phyloP scores from a whole-genome alignment of 2,888 invertebrate genomes.

The Agonopterix heracliana region DNA sequence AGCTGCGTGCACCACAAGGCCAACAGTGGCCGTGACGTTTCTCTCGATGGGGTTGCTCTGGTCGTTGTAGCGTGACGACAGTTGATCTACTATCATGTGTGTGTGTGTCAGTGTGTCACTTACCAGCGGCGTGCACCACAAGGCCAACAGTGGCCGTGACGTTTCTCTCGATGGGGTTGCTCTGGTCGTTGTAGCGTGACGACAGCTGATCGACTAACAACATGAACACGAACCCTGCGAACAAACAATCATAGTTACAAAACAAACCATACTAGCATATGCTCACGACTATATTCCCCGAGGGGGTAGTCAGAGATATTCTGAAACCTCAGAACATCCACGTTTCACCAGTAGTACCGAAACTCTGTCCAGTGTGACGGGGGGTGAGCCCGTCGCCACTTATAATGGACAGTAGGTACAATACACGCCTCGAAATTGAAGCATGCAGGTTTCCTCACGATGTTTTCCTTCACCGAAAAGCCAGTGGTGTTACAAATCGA shows the following conservation, averaged over 20 bases:
- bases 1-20: conserved; percentile 98
- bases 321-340: too few species aligned
- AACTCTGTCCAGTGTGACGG: too few species aligned
- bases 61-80: conserved; percentile 75
- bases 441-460: too few species aligned
- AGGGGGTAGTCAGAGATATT: too few species aligned
- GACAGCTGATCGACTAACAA: conserved; percentile 93
- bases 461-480: too few species aligned
- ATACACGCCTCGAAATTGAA: too few species aligned
- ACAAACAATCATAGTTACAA: conserved; percentile 1
- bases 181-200: conserved; percentile 73
- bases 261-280: not conserved
- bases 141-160: conserved; percentile 97
- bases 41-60: conserved; percentile 78
- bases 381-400: too few species aligned
- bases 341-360: too few species aligned
- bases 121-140: conserved; percentile 97
- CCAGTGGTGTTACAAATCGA: too few species aligned
- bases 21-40: conserved; percentile 95
- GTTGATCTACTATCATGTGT: conserved; percentile 89
- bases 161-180: conserved; percentile 80
- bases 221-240: conserved; percentile 95
- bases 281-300: too few species aligned
- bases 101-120: conserved; percentile 10
- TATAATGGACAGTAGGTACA: too few species aligned